A percentile compares a stretch with the other conserved stretches of the same genome.
phyloP scores from a whole-genome alignment of 2,888 invertebrate genomes.

The Lamellibrachia satsuma region DNA sequence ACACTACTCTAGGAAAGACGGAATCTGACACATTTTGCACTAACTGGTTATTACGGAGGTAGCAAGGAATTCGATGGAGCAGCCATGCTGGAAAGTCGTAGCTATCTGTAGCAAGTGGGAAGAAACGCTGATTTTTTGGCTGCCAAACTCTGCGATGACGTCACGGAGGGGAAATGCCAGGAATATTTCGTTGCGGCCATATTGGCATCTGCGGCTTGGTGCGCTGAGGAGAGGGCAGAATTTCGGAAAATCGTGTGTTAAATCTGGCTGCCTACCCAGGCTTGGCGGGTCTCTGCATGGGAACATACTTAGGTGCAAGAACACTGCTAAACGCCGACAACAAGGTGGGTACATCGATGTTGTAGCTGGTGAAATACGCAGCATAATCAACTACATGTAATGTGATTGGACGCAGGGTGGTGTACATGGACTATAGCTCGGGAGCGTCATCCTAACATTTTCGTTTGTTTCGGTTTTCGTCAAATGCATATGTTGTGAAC shows the following conservation, averaged over 20 bases:
- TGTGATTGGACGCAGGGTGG: background rate
- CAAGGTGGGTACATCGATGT: background rate
- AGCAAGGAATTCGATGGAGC: background rate
- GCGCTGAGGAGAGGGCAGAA: background rate
- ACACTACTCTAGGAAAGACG: background rate
- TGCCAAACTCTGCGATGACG: slow-evolving; percentile 5
- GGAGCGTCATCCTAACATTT: background rate
- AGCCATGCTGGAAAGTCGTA: background rate
- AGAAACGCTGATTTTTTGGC: background rate
- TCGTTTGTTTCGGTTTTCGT: background rate
- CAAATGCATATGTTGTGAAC: background rate
- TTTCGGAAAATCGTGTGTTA: background rate
- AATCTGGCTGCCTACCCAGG: background rate
- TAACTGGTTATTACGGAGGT: background rate
- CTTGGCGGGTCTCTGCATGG: background rate
- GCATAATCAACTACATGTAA: background rate
- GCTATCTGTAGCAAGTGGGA: background rate
- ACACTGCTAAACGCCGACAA: background rate
- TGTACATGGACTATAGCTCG: background rate
- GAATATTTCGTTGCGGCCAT: slow-evolving; percentile 10
- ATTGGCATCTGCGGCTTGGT: background rate
- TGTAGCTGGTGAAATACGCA: background rate
- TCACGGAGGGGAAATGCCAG: background rate
- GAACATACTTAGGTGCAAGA: background rate
- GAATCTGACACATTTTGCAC: background rate